Base-by-base conservation (phyloP, 92 coral and sea anemone species). In the Micromussa lordhowensis region DNA sequence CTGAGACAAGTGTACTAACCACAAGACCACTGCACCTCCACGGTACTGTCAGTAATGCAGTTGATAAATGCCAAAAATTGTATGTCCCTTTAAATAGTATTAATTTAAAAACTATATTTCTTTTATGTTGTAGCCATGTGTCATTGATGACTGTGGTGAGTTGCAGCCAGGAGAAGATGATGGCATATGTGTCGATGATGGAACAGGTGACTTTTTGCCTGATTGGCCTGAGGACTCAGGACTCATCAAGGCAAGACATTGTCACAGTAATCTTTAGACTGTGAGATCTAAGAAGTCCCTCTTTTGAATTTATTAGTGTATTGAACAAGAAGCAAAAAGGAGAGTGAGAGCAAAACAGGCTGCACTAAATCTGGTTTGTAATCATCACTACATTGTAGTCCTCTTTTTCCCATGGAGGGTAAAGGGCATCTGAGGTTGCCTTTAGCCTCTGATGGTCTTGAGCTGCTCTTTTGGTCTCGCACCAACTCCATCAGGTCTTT, bases 101-200 rank as follows among this genome's bases (percentile, higher is more conserved):
- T 59, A 21, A n/a, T n/a, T n/a, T n/a, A n/a, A n/a, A n/a, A 11
- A 22, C 24, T n/a, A n/a, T 64, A 59, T 34, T 75, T 24, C 55
- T 72, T 71, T 31, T 29, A 32, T 75, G 21, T 54, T 26, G 7
- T 80, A 96, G 99, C 92, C 94, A 48, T 96, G 99, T 91, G 90
- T 95, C 29, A 95, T 96, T 73, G 96, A 87, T 21, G 94, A 93
- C 82, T 96, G 99, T 92, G 98, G 99, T 17, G 99, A 96, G 80
- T 66, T 96, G 54, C 93, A 85, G 48, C 93, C 89, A 68, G 99
- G 94, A 4, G 95, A 95, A 72, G 98, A 95, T 89, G 98, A 95
- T 78, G 96, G 94, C 49, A 87, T 89, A 19, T 64, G 34, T 32
- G 78, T 84, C 51, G 96, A 95, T 87, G 99, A 96, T 86, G 99